Evolutionary conservation across 2,888 invertebrate species (phyloP).

Genomic region (Andrena fulva): DNA sequence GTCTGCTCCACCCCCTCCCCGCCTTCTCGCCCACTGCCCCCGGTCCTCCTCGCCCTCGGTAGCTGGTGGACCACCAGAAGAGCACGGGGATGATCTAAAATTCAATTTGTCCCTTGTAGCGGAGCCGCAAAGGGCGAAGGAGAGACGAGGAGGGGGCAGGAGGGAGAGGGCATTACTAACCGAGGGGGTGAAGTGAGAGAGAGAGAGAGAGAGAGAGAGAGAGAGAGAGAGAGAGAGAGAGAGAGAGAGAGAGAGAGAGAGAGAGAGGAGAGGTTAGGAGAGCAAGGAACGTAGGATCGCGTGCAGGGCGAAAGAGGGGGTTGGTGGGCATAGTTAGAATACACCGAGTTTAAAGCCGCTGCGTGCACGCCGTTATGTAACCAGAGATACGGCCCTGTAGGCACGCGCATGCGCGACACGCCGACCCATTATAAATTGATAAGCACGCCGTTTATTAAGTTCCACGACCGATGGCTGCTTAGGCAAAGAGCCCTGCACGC

Average conservation of each 20-base stretch:
- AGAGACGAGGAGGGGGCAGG: constrained; percentile 53
- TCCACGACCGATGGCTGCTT: constrained; percentile 83
- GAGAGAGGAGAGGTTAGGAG: constrained; percentile 7
- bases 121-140: constrained; percentile 70
- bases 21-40: constrained; percentile 40
- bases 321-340: constrained; percentile 52
- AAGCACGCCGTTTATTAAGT: constrained; percentile 83
- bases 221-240: constrained; percentile 5
- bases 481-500: constrained; percentile 80
- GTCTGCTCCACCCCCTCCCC: constrained; percentile 70
- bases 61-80: constrained; percentile 78
- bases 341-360: constrained; percentile 68
- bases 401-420: constrained; percentile 76
- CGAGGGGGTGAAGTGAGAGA: neutral
- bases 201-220: constrained; percentile 26
- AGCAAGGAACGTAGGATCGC: constrained; percentile 35
- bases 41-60: constrained; percentile 45
- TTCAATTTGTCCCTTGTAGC: constrained; percentile 84
- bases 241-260: constrained; percentile 22
- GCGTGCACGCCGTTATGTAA: constrained; percentile 70
- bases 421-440: constrained; percentile 83
- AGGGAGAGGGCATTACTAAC: neutral
- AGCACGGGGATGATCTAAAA: constrained; percentile 84
- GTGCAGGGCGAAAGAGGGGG: neutral
- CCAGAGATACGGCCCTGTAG: constrained; percentile 63